A percentile compares a stretch with the other conserved stretches of the same genome.
phyloP scores from a whole-genome alignment of 1,140 invertebrate species.

The Spodoptera litura region DNA sequence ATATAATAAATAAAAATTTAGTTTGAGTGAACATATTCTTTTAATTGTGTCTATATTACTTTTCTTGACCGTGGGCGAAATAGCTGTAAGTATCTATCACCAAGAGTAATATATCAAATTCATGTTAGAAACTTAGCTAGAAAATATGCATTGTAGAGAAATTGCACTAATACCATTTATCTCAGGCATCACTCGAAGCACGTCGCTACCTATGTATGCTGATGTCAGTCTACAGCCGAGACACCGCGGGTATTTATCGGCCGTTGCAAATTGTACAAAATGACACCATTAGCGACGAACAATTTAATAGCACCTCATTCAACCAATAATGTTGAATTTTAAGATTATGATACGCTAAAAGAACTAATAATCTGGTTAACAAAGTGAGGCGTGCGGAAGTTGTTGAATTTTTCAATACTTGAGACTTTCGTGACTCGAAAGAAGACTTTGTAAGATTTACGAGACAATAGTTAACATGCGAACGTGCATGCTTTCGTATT shows the following conservation, averaged over 20 bases:
- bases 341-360: background rate
- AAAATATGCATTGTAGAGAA: conserved; percentile 31
- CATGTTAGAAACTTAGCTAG: background rate
- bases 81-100: background rate
- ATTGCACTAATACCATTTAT: conserved; percentile 18
- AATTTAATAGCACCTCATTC: conserved; percentile 39
- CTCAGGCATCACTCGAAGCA: conserved; percentile 7
- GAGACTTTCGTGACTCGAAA: conserved; percentile 1
- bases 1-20: conserved; percentile 43
- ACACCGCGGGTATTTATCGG: conserved; percentile 19
- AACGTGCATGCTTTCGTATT: conserved; percentile 13
- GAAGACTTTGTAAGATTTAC: conserved; percentile 10
- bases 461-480: conserved; percentile 24
- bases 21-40: conserved; percentile 29
- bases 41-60: conserved; percentile 16
- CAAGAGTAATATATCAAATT: background rate
- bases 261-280: conserved; percentile 44
- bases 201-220: conserved; percentile 19
- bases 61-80: conserved; percentile 28
- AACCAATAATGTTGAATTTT: background rate
- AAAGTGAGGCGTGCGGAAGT: conserved; percentile 16
- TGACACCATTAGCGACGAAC: conserved; percentile 30
- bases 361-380: background rate
- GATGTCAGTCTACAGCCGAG: conserved; percentile 19
- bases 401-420: conserved; percentile 10